A percentile compares a stretch with the other conserved stretches of the same genome.
Conservation (phyloP, 2,113 vertebrate species). For the Campylorhamphus procurvoides region DNA sequence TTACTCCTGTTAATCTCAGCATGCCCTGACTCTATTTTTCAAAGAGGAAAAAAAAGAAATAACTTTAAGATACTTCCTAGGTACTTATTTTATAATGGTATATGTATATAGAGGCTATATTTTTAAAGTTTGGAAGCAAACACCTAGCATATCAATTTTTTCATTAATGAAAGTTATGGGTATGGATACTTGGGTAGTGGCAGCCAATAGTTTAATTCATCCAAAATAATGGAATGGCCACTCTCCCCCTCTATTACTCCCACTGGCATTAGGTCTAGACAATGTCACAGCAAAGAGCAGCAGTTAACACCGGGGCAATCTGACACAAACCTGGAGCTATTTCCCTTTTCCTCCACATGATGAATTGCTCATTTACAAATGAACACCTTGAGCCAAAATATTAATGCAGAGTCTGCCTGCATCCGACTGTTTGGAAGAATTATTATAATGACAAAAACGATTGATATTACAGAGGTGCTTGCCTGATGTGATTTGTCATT, state of each 20-base stretch:
- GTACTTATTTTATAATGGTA: neutral
- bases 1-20: neutral
- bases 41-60: neutral
- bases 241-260: neutral
- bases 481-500: constrained; percentile 46
- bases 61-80: neutral
- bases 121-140: constrained; percentile 10
- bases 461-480: neutral
- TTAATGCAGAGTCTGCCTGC: neutral
- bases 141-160: neutral
- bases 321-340: constrained; percentile 24
- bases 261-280: neutral
- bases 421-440: constrained; percentile 18
- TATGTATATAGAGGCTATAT: neutral
- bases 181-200: neutral
- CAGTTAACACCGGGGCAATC: neutral
- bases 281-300: constrained; percentile 16
- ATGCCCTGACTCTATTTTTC: neutral
- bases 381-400: constrained; percentile 54
- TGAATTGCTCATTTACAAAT: constrained; percentile 64
- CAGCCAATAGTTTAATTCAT: neutral
- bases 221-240: constrained; percentile 8
- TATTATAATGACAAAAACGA: constrained; percentile 15
- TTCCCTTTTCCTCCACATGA: constrained; percentile 29
- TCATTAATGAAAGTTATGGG: neutral